These are phyloP conservation scores for Delphinapterus leucas DNA, from an alignment of 2,113 vertebrate genomes.

Conservation along the genomic window DNA sequence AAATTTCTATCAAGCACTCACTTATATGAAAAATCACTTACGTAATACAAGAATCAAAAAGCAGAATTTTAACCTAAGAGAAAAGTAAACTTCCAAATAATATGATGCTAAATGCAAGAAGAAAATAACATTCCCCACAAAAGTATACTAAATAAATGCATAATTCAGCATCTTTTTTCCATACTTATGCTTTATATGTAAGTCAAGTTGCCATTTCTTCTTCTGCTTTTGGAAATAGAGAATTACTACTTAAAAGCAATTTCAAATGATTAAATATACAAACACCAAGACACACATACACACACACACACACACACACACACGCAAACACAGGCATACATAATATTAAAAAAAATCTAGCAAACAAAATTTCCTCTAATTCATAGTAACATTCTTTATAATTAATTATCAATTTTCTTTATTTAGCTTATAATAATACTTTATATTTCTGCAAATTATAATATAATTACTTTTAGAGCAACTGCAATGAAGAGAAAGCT, in stretches of 20 bases:
- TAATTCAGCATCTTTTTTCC: neutral
- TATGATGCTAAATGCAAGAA: neutral
- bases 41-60: neutral
- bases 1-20: neutral
- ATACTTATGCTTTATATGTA: neutral
- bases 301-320: neutral
- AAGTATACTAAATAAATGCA: constrained; percentile 28
- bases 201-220: neutral
- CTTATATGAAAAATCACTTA: neutral
- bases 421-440: constrained; percentile 12
- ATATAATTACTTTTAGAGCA: constrained; percentile 36
- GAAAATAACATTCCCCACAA: neutral
- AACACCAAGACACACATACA: neutral
- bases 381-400: constrained; percentile 38
- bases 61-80: neutral
- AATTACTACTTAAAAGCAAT: constrained; percentile 36
- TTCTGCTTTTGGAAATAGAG: constrained; percentile 30
- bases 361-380: neutral
- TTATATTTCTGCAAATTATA: constrained; percentile 35
- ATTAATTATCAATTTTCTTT: constrained; percentile 16
- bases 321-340: neutral
- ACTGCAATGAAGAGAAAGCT: neutral
- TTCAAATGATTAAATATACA: constrained; percentile 20
- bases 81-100: constrained; percentile 8
- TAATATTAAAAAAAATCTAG: constrained; percentile 11